Conservation (phyloP, 2,797 vertebrate species). For the Aulostomus chinensis region DNA sequence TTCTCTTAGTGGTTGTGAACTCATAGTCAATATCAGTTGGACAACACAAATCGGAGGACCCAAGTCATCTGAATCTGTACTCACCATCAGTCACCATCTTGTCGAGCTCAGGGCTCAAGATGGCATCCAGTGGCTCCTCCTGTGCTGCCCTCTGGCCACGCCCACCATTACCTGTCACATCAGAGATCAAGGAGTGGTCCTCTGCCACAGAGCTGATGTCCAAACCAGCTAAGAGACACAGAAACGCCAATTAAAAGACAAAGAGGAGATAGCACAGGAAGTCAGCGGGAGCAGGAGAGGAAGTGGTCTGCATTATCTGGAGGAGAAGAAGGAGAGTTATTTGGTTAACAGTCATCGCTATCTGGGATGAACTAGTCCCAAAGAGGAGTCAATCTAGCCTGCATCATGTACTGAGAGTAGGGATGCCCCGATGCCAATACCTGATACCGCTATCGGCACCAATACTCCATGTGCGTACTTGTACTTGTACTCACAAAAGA, state of each 20-base stretch:
- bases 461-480: too few species aligned
- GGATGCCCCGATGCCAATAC: too few species aligned
- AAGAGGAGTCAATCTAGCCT: too few species aligned
- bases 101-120: constrained; percentile 95
- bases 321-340: constrained; percentile 1
- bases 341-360: too few species aligned
- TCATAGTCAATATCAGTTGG: too few species aligned
- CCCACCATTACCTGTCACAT: constrained; percentile 53
- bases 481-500: too few species aligned
- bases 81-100: constrained; percentile 98
- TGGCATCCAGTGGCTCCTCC: constrained; percentile 92
- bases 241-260: neutral
- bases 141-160: constrained; percentile 80
- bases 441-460: too few species aligned
- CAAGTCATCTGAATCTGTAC: constrained; percentile 8
- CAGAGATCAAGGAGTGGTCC: constrained; percentile 80
- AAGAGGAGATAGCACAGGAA: neutral
- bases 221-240: constrained; percentile 78
- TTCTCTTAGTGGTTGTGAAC: too few species aligned
- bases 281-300: neutral
- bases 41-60: neutral
- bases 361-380: too few species aligned
- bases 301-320: neutral
- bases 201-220: constrained; percentile 83
- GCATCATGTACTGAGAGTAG: too few species aligned